Evolutionary conservation across 2,888 invertebrate species (phyloP), one percentile per base, ranked within the genome.

Genomic region (Drosophila helvetica): DNA sequence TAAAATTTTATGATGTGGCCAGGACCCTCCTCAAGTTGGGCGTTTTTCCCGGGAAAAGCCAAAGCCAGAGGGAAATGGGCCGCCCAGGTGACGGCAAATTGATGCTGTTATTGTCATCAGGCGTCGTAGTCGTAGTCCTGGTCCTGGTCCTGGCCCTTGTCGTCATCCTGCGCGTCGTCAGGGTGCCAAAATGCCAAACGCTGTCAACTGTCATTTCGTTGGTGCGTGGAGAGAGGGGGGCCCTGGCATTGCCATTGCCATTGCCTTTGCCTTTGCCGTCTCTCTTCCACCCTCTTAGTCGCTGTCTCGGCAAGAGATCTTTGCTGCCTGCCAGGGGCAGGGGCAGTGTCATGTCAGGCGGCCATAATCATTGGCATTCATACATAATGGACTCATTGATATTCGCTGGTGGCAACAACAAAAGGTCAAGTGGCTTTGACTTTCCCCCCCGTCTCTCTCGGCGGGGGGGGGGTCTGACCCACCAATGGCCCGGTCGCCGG

Each of bases 301-400:
- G 27, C 27, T 27, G 27, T 27, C 8, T 27, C 2, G 27, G 27
- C 8, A 22, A 22, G 22, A 22, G 22, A 19, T 47, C 48, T 27
- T 6, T 45, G 15, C 3, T 27, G 43, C 27, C 15, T 27, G 42
- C 18, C 61, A 30, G 15, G 33, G 25, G 46, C 61, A 47, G 33
- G 30, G 47, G 72, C 68, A 33, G 72, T 88, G 84, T 88, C 88
- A 86, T 83, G 83, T 83, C 83, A 86, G 80, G 75, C 86, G 78
- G 78, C 86, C 76, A 83, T 88, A 88, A 86, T 83, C 88, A 88
- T 83, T 88, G 86, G 70, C 76, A 84, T 86, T 88, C 87, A 86
- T 83, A 78, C 73, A 79, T 75, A 78, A 74, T 78, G 88, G 88
- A 74, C 77, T 77, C 86, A 88, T 82, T 82, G 82, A 88, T 82